phyloP scores from a whole-genome alignment of 2,888 invertebrate genomes.

The Eupithecia abbreviata region DNA sequence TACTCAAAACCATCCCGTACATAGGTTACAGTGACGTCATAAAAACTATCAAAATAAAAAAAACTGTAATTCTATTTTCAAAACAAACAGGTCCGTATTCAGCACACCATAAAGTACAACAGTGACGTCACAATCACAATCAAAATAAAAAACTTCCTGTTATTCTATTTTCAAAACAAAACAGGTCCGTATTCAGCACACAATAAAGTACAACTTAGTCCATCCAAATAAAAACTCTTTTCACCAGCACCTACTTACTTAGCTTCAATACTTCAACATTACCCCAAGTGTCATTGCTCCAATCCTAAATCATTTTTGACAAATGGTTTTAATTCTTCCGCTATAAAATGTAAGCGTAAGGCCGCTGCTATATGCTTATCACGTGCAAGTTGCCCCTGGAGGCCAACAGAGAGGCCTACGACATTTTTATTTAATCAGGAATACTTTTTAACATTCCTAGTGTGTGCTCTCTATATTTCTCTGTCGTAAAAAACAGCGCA shows the following conservation, averaged over 20 bases:
- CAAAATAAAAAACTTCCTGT: neutral
- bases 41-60: neutral
- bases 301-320: conserved; percentile 40
- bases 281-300: conserved; percentile 36
- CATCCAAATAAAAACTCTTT: neutral
- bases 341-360: conserved; percentile 47
- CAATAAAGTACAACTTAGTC: neutral
- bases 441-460: conserved; percentile 78
- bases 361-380: conserved; percentile 63
- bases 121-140: neutral
- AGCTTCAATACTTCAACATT: neutral
- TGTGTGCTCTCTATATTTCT: conserved; percentile 69
- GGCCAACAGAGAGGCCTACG: conserved; percentile 47
- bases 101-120: neutral
- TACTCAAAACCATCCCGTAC: neutral
- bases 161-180: neutral
- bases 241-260: neutral
- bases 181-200: conserved; percentile 17
- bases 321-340: conserved; percentile 48
- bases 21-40: neutral
- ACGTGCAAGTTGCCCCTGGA: conserved; percentile 59
- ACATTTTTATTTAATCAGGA: conserved; percentile 81
- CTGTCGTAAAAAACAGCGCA: conserved; percentile 54
- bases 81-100: conserved; percentile 17
- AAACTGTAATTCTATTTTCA: neutral